A percentile compares a stretch with the other conserved stretches of the same genome.
These are phyloP conservation scores for Drosophila rellima DNA, from an alignment of 2,888 invertebrate species.

Conservation along the genomic window DNA sequence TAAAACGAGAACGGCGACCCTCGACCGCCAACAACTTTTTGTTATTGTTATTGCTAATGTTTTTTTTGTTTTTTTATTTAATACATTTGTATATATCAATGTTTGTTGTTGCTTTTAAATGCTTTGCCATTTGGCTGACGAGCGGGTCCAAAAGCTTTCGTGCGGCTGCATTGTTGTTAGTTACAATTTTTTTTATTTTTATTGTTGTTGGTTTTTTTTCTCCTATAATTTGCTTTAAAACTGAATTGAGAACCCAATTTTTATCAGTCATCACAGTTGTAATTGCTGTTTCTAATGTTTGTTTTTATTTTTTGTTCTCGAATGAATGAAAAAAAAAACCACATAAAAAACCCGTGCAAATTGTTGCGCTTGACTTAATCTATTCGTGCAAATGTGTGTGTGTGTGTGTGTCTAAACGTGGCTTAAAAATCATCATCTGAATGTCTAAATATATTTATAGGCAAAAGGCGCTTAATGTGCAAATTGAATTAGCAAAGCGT, in stretches of 20 bases:
- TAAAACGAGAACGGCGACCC: slow-evolving; percentile 50
- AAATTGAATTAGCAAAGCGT: slow-evolving; percentile 41
- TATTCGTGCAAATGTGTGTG: not conserved
- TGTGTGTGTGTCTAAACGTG: slow-evolving; percentile 16
- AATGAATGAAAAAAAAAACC: slow-evolving; percentile 8
- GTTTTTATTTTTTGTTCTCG: slow-evolving; percentile 14
- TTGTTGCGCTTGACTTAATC: slow-evolving; percentile 43
- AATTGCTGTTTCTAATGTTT: slow-evolving; percentile 19
- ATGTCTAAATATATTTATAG: slow-evolving; percentile 11
- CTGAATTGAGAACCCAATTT: slow-evolving; percentile 38
- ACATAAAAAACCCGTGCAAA: slow-evolving; percentile 41
- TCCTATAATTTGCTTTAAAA: slow-evolving; percentile 15
- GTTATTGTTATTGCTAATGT: slow-evolving; percentile 43
- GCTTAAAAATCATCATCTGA: slow-evolving; percentile 13
- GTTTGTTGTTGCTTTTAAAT: slow-evolving; percentile 29
- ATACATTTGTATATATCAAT: slow-evolving; percentile 18
- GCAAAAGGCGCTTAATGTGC: slow-evolving; percentile 24
- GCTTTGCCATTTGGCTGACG: slow-evolving; percentile 32
- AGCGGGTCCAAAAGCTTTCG: slow-evolving; percentile 46
- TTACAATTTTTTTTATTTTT: slow-evolving; percentile 6
- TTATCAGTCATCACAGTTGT: slow-evolving; percentile 50
- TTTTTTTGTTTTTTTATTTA: slow-evolving; percentile 8
- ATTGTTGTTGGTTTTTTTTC: not conserved
- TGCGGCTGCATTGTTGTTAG: slow-evolving; percentile 15
- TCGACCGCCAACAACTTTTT: slow-evolving; percentile 55